phyloP scores from a whole-genome alignment of 2,888 invertebrate species.

The Cheilosia vulpina region DNA sequence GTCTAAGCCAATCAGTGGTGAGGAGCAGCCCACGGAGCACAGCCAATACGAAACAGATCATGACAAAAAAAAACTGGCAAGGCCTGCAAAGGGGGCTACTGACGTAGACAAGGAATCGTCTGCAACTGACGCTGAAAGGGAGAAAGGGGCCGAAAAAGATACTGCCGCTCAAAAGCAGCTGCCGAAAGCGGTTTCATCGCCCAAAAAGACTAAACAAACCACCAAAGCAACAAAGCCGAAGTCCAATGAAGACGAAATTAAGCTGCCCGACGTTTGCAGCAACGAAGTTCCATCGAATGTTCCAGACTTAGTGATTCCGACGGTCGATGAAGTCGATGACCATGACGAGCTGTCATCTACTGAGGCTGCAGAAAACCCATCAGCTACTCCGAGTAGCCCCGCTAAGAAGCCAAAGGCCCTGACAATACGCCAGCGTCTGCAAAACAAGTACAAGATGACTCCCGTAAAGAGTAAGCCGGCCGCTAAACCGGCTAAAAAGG shows the following conservation, averaged over 20 bases:
- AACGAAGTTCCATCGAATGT: conserved; percentile 9
- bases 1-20: not conserved
- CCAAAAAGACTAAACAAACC: conserved; percentile 50
- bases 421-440: conserved; percentile 73
- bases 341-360: not conserved
- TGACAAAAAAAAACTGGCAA: conserved; percentile 55
- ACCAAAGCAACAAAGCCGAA: conserved; percentile 55
- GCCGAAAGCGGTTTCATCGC: conserved; percentile 48
- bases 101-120: not conserved
- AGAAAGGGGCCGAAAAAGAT: not conserved
- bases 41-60: conserved; percentile 8
- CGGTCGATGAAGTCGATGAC: not conserved
- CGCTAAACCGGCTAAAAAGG: conserved; percentile 45
- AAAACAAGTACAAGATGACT: conserved; percentile 73
- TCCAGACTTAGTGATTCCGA: not conserved
- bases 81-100: not conserved
- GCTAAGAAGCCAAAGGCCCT: conserved; percentile 24
- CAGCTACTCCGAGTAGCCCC: conserved; percentile 1
- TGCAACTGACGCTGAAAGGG: not conserved
- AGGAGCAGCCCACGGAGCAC: not conserved
- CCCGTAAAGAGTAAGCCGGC: conserved; percentile 57
- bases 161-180: conserved; percentile 22
- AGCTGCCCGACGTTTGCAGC: not conserved
- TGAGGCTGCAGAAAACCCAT: not conserved
- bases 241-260: conserved; percentile 51